Evolutionary conservation across 2,888 invertebrate genomes (phyloP).

Genomic region (Sceliomorpha sp.): DNA sequence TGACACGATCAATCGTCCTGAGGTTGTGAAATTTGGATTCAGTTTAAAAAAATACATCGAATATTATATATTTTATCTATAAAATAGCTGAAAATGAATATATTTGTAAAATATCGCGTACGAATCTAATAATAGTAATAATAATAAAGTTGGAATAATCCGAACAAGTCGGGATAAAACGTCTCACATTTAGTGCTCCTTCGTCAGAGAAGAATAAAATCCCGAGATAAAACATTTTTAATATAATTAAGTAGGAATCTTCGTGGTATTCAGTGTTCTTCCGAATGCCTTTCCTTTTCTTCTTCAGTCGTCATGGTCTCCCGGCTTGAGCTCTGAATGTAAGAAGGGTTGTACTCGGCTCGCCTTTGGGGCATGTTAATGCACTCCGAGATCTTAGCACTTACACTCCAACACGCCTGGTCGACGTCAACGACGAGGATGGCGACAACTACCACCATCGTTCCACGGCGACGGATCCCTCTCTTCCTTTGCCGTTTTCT

Average conservation of each 20-base stretch:
- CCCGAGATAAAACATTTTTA: slow-evolving; percentile 73
- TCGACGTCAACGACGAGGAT: slow-evolving; percentile 54
- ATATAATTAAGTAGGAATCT: slow-evolving; percentile 80
- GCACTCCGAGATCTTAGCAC: slow-evolving; percentile 80
- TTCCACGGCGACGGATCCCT: slow-evolving; percentile 24
- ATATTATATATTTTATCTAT: no score
- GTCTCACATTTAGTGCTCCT: slow-evolving; percentile 50
- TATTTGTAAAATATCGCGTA: slow-evolving; percentile 29
- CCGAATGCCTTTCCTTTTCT: slow-evolving; percentile 57
- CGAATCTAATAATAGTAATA: slow-evolving; percentile 42
- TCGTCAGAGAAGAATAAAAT: slow-evolving; percentile 52
- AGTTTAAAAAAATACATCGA: no score
- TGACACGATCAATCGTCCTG: no score
- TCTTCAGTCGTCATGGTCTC: slow-evolving; percentile 65
- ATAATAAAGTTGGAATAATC: slow-evolving; percentile 32
- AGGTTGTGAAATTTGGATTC: no score
- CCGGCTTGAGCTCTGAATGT: slow-evolving; percentile 73
- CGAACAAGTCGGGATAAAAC: slow-evolving; percentile 47
- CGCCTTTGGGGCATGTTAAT: slow-evolving; percentile 80
- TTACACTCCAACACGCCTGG: slow-evolving; percentile 79
- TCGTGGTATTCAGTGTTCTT: slow-evolving; percentile 69
- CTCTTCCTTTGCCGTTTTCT: slow-evolving; percentile 69
- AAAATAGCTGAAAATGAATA: no score
- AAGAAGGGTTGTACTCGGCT: slow-evolving; percentile 80
- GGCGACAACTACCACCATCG: slow-evolving; percentile 34